Conservation (phyloP, 2,113 vertebrate species). For the Anarrhichthys ocellatus region DNA sequence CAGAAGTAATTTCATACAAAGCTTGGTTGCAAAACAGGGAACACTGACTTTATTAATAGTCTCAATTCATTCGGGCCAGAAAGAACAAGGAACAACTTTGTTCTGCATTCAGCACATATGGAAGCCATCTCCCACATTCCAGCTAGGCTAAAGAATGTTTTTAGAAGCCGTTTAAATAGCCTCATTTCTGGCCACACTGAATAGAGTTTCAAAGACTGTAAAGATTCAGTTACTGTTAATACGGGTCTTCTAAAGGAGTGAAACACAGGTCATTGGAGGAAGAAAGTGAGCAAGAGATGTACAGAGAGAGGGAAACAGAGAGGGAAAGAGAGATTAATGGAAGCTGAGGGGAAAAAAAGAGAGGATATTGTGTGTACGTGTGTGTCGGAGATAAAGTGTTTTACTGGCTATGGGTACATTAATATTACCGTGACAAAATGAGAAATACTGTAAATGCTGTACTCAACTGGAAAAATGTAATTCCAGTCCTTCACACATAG, state of each 20-base stretch:
- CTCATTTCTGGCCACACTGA: slow-evolving; percentile 83
- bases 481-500: slow-evolving; percentile 11
- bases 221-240: slow-evolving; percentile 87
- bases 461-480: slow-evolving; percentile 41
- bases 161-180: slow-evolving; percentile 85
- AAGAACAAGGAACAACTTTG: slow-evolving; percentile 69
- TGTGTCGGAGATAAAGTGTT: slow-evolving; percentile 49
- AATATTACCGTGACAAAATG: slow-evolving; percentile 40
- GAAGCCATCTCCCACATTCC: slow-evolving; percentile 91
- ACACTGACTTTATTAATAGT: not conserved
- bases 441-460: slow-evolving; percentile 29
- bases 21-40: not conserved
- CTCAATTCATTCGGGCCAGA: slow-evolving; percentile 6
- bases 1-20: not conserved
- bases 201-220: slow-evolving; percentile 89
- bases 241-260: slow-evolving; percentile 83
- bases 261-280: slow-evolving; percentile 85
- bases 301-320: slow-evolving; percentile 5
- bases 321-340: slow-evolving; percentile 30
- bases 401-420: slow-evolving; percentile 34
- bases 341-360: slow-evolving; percentile 9
- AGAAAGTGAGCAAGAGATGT: slow-evolving; percentile 1
- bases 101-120: slow-evolving; percentile 87
- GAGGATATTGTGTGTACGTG: slow-evolving; percentile 21
- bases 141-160: slow-evolving; percentile 88